Base-by-base conservation (phyloP, 2,888 invertebrate genomes). In the Brachyopa scutellaris region DNA sequence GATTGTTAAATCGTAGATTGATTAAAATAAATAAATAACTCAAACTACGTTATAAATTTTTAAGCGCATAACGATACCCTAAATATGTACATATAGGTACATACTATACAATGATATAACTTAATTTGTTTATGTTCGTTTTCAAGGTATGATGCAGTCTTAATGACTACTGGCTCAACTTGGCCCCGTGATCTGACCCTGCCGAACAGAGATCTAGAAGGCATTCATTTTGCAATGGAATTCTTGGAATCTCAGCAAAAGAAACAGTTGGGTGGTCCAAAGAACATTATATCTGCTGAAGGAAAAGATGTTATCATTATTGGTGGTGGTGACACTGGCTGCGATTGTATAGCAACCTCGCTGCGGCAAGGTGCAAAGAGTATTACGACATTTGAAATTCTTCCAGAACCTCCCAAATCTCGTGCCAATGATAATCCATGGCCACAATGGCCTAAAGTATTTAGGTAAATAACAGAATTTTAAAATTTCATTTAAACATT, bases 321-420 rank as follows among this genome's bases (percentile, higher is more conserved):
- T 85, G 96, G 96, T 0, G 93, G 93, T 0, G 96, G 96, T 0
- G 97, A 97, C 88, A 97, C 97, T 1, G 97, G 97, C 0, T 98
- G 98, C 90, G 99, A 99, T 92, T 99, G 99, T 90, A 99, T 99
- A 90, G 99, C 97, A 13, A 99, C 99, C 0, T 97, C 98, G 0
- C 92, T 99, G 76, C 93, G 99, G 7, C 94, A 98, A 92, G 98
- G 99, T 55, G 99, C 99, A 36, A 91, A 92, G 70, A 89, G 88
- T 86, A 97, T 99, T 87, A 97, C 97, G 0, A 96, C 98, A 0
- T 99, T 99, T 91, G 99, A 99, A 92, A 99, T 99, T 88, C 92
- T 99, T 57, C 99, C 99, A 0, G 95, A 96, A 87, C 99, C 99
- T 11, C 96, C 97, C 62, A 92, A 92, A 1, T 92, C 92, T 21